Percentiles rank a stretch among this genome's conserved stretches.
These are phyloP conservation scores for Nettapus auritus DNA, from an alignment of 2,113 vertebrate species.

Conservation along the genomic window DNA sequence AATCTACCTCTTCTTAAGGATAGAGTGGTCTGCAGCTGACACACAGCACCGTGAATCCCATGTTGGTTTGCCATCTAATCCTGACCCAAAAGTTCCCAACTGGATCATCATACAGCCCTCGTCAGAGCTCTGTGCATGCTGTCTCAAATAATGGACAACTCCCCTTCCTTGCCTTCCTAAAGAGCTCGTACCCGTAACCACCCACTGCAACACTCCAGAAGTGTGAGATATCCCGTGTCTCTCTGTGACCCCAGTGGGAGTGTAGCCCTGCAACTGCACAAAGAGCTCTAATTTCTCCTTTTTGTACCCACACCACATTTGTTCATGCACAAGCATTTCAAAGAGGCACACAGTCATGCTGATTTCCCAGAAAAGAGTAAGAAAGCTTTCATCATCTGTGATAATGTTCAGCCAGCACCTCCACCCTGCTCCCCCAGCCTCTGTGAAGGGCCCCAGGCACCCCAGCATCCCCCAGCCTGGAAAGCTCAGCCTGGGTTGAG, in stretches of 20 bases:
- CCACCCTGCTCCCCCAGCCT: not conserved
- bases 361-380: not conserved
- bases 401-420: not conserved
- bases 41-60: not conserved
- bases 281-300: not conserved
- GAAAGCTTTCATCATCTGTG: not conserved
- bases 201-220: not conserved
- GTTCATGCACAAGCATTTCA: not conserved
- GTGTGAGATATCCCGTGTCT: not conserved
- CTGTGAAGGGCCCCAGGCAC: not conserved
- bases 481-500: not conserved
- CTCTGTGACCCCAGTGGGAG: not conserved
- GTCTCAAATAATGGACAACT: not conserved
- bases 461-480: rapidly evolving
- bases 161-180: not conserved
- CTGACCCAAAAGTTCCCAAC: not conserved
- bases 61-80: not conserved
- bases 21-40: not conserved
- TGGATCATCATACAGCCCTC: not conserved
- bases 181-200: not conserved
- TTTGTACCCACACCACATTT: not conserved
- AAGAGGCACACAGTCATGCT: not conserved
- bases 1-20: not conserved
- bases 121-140: not conserved
- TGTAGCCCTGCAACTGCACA: not conserved